phyloP scores from a whole-genome alignment of 2,797 vertebrate species.

The Rhabdomys pumilio region DNA sequence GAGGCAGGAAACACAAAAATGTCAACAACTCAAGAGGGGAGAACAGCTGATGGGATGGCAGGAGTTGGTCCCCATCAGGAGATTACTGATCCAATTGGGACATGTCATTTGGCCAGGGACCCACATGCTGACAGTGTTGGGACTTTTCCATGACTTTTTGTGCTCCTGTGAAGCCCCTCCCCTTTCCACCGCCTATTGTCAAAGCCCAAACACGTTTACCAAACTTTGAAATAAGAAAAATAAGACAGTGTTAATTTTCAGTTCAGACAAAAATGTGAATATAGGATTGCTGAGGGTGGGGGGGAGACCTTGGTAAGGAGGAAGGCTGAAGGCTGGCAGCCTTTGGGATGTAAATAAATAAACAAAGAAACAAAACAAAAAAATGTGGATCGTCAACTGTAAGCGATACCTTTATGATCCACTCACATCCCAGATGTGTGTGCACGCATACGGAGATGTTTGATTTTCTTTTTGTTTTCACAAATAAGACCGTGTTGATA shows the following conservation, averaged over 20 bases:
- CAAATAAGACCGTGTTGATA: constrained; percentile 35
- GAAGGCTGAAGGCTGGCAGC: background rate
- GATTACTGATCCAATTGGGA: background rate
- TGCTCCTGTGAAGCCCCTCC: background rate
- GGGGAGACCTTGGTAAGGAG: background rate
- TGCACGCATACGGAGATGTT: background rate
- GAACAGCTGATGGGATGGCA: background rate
- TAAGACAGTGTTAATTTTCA: background rate
- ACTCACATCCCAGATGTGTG: background rate
- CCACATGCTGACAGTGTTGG: background rate
- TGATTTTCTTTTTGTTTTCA: constrained; percentile 21
- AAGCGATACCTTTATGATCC: background rate
- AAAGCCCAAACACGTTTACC: background rate
- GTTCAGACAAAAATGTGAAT: constrained; percentile 50
- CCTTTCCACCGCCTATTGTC: background rate
- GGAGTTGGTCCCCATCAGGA: background rate
- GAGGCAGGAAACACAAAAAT: background rate
- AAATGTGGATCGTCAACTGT: constrained; percentile 12
- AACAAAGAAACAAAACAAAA: background rate
- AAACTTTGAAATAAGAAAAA: constrained; percentile 35
- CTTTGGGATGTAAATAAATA: background rate
- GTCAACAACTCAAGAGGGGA: background rate
- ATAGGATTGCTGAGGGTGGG: background rate
- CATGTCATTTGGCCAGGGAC: background rate
- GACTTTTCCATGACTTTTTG: background rate